Base-by-base conservation (phyloP, 2,888 invertebrate species). In the Acanthosepion esculentum region DNA sequence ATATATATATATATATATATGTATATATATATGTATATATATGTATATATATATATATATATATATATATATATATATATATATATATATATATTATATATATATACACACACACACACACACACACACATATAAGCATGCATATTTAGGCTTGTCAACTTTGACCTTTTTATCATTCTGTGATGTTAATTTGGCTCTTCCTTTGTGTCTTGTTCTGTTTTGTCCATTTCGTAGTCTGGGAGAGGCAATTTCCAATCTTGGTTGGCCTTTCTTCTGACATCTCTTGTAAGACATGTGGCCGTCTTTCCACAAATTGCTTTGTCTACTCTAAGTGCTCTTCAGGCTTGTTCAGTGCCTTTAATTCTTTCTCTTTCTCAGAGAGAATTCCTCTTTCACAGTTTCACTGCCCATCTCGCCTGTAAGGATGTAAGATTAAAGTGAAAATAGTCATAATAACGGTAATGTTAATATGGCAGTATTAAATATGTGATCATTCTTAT, bases 91-190 rank as follows among this genome's bases (percentile, higher is more conserved):
- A n/a, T 78, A 12, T n/a, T n/a, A n/a, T n/a, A n/a, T n/a, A n/a
- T n/a, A n/a, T n/a, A n/a, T n/a, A n/a, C n/a, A n/a, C n/a, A n/a
- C n/a, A n/a, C n/a, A n/a, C n/a, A n/a, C n/a, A n/a, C n/a, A n/a
- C n/a, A n/a, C n/a, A n/a, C n/a, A n/a, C n/a, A n/a, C n/a, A n/a
- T 78, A 15, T 78, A 78, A n/a, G 78, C n/a, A n/a, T 78, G n/a
- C n/a, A 15, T 78, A 78, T 78, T 78, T 78, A n/a, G n/a, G 18
- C n/a, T n/a, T 78, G n/a, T 78, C 12, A 78, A n/a, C 78, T 78
- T 78, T 78, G 78, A 78, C n/a, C 78, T 78, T 78, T 78, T 78
- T 78, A 78, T 78, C n/a, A n/a, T 78, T 78, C 78, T 78, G 78
- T n/a, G n/a, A 78, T 78, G 78, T 78, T 78, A 78, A 78, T 78